A percentile compares a stretch with the other conserved stretches of the same genome.
phyloP scores from a whole-genome alignment of 2,888 invertebrate species.

The Ophion obscuratus region DNA sequence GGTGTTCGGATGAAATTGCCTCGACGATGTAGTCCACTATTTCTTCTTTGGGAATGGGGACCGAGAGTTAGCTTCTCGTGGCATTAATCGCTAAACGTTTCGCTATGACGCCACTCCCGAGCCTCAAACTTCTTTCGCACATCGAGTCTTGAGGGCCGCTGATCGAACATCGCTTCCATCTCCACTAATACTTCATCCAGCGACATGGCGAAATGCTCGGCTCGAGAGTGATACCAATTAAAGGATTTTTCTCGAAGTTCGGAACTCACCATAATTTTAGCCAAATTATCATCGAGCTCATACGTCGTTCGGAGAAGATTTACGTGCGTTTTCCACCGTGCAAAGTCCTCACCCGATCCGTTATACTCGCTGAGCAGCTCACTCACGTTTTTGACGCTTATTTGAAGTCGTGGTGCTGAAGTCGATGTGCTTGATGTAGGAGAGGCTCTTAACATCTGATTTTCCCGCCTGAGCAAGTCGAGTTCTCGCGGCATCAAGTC shows the following conservation, averaged over 20 bases:
- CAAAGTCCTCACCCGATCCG: slow-evolving; percentile 44
- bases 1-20: slow-evolving; percentile 60
- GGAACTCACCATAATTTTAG: slow-evolving; percentile 41
- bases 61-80: slow-evolving; percentile 61
- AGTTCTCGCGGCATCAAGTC: slow-evolving; percentile 22
- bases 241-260: slow-evolving; percentile 46
- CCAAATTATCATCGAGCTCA: slow-evolving; percentile 35
- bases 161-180: slow-evolving; percentile 58
- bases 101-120: slow-evolving; percentile 47
- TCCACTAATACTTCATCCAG: slow-evolving; percentile 49
- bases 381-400: slow-evolving; percentile 38
- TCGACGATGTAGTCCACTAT: slow-evolving; percentile 64
- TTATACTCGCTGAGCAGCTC: slow-evolving; percentile 55
- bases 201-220: slow-evolving; percentile 47
- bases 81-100: slow-evolving; percentile 62
- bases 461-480: slow-evolving; percentile 9
- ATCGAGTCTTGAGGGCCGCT: slow-evolving; percentile 42
- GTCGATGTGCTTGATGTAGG: not conserved
- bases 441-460: not conserved
- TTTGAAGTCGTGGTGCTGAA: not conserved
- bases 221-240: slow-evolving; percentile 56
- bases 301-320: slow-evolving; percentile 41
- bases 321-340: slow-evolving; percentile 52
- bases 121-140: slow-evolving; percentile 54
- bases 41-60: slow-evolving; percentile 50